Evolutionary conservation across 2,888 invertebrate genomes (phyloP), one percentile per base, ranked within the genome.

Genomic region (Venusia cambrica): DNA sequence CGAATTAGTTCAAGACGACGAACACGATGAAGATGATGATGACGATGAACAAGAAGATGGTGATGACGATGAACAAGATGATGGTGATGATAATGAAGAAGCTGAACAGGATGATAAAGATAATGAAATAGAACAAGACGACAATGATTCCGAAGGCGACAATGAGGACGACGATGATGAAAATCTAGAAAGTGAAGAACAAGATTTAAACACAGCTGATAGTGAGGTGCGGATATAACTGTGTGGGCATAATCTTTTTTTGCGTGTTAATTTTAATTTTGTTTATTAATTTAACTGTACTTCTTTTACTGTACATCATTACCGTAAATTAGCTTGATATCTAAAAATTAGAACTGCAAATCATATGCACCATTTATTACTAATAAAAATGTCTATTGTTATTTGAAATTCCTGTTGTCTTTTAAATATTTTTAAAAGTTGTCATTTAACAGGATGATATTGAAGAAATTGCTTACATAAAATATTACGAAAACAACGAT

Each of bases 131-230:
- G 54, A 68, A 24, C 55, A 64, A 16, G 54, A 71, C 8, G 54
- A 28, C 4, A 33, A 25, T 13, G 21, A 34, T 28, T 38, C 30
- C 18, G 26, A 62, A 34, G 4, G 13, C 6, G 25, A 18, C 9
- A 57, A 77, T 9, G 73, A 47, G 3, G 44, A 47, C 15, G 56
- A 62, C 16, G 55, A 69, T 20, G 66, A 73, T 17, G 59, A 65
- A 27, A 59, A 66, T 21, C 52, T 62, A 26, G 52, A 55, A 5
- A 57, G 59, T 14, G 54, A 57, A 35, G 63, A 69, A 28, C 50
- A 57, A 28, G 41, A 57, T 17, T 45, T 62, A 33, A 54, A 62
- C 10, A 29, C 42, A 19, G 38, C 39, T 34, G 57, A 74, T 12
- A 47, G 53, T 44, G 57, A 63, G 58, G 59, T 64, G 45, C 48